Percentiles rank a stretch among this genome's conserved stretches.
Conservation (phyloP, 2,797 vertebrate species). For the Hoplostethus mediterraneus region DNA sequence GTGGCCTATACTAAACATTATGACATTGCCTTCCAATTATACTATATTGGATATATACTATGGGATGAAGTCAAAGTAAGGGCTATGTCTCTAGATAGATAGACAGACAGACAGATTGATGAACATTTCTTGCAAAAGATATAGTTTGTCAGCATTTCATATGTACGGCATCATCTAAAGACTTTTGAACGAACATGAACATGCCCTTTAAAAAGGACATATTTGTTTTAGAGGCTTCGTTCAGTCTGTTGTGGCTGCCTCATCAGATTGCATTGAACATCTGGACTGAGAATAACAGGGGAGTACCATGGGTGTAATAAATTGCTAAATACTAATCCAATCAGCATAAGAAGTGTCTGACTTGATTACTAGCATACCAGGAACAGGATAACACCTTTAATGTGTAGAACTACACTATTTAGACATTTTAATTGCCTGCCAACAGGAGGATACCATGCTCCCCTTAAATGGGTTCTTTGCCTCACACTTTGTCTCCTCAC, state of each 20-base stretch:
- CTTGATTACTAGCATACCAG: constrained; percentile 57
- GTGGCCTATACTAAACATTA: neutral
- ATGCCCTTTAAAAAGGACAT: too few species aligned
- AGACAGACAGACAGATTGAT: too few species aligned
- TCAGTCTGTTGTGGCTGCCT: constrained; percentile 7
- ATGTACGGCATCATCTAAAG: too few species aligned
- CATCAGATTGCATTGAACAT: constrained; percentile 55
- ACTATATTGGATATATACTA: neutral
- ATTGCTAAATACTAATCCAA: constrained; percentile 66
- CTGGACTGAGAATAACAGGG: constrained; percentile 55
- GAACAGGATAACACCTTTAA: constrained; percentile 49
- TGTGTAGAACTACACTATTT: constrained; percentile 32
- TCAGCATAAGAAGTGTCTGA: constrained; percentile 63
- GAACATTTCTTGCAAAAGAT: too few species aligned
- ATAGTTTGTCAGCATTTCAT: too few species aligned
- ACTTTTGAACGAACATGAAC: too few species aligned
- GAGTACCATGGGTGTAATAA: constrained; percentile 48
- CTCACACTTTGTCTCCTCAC: neutral
- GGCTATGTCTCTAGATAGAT: too few species aligned
- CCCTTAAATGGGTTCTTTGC: neutral
- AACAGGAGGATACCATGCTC: neutral
- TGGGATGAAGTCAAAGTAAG: too few species aligned
- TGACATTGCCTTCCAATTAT: neutral
- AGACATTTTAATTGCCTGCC: constrained; percentile 43
- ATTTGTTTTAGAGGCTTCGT: constrained; percentile 37